A percentile compares a stretch with the other conserved stretches of the same genome.
Evolutionary conservation across 2,113 vertebrate species (phyloP).

Genomic region (Pterophyllum scalare): DNA sequence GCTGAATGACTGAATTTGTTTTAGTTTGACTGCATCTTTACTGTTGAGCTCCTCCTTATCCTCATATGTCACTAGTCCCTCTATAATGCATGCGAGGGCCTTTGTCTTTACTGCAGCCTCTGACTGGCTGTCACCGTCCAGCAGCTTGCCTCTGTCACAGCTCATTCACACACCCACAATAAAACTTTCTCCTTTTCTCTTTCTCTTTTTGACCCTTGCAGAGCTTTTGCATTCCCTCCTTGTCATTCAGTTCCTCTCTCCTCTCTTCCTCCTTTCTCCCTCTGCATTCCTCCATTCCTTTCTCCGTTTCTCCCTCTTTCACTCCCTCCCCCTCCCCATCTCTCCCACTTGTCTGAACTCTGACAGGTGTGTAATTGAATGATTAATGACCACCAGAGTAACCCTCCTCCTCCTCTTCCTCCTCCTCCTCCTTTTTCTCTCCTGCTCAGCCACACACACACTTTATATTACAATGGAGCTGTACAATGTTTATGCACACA

Average conservation of each 20-base stretch:
- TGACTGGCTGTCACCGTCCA: slow-evolving; percentile 42
- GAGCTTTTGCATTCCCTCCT: slow-evolving; percentile 29
- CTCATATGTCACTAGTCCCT: slow-evolving; percentile 37
- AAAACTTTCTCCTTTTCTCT: slow-evolving; percentile 47
- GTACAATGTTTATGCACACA: slow-evolving; percentile 38
- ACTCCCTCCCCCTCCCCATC: neutral
- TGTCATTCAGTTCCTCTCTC: slow-evolving; percentile 39
- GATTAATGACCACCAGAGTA: slow-evolving; percentile 81
- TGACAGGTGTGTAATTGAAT: slow-evolving; percentile 90
- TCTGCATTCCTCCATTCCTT: slow-evolving; percentile 48
- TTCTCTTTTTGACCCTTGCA: slow-evolving; percentile 2
- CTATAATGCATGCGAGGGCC: slow-evolving; percentile 18
- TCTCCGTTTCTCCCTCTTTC: neutral
- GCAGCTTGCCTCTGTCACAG: slow-evolving; percentile 63
- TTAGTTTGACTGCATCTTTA: slow-evolving; percentile 7
- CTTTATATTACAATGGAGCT: slow-evolving; percentile 7
- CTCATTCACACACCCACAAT: slow-evolving; percentile 51
- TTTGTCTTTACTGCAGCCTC: slow-evolving; percentile 46
- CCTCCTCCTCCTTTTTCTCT: neutral
- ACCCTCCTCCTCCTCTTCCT: slow-evolving; percentile 7
- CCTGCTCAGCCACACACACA: slow-evolving; percentile 21
- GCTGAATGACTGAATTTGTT: neutral
- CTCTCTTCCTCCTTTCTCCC: slow-evolving; percentile 23
- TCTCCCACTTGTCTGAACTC: slow-evolving; percentile 78
- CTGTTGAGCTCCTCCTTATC: slow-evolving; percentile 15